Evolutionary conservation across 2,797 vertebrate species (phyloP), one percentile per base, ranked within the genome.

Genomic region (Amphiprion clarkii): DNA sequence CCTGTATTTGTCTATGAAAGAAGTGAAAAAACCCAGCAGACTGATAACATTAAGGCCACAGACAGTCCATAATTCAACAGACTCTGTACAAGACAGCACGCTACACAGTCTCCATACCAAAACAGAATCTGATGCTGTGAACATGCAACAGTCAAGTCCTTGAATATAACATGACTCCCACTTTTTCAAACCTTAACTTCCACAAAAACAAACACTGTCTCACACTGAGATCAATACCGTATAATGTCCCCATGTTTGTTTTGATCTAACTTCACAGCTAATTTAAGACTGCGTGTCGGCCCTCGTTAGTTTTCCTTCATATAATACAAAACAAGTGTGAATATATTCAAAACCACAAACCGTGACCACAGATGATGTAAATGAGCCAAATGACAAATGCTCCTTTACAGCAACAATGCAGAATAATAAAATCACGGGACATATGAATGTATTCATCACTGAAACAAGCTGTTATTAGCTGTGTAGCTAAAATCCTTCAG

Each of bases 371-470:
- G 72, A 55, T 42, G 48, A n/a, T 25, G 8, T 33, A 31, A 73
- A 56, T 36, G 2, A 7, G 1, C 40, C n/a, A 44, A 7, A 6
- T 31, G 36, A 52, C 17, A 57, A 59, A 42, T 42, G 51, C 6
- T 65, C 40, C 29, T 58, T 57, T 36, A 5, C 19, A 6, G 51
- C 16, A 57, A 49, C 21, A 62, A 69, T 3, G 3, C 1, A 13
- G 31, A 63, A 60, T 10, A 1, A 46, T 46, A 44, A 31, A 56
- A 36, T 36, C 33, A 10, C 7, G 10, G 33, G 2, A 10, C 0
- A 70, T 63, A 58, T 17, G 36, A 36, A 1, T 33, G 78, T 66
- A 86, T 82, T 82, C 69, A 80, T 69, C 13, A 67, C 36, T 42
- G 54, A 69, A 75, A 55, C 9, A 55, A 70, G 17, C 36, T 33